Conservation (phyloP, 1,140 invertebrate species). For the Lucilia sericata region DNA sequence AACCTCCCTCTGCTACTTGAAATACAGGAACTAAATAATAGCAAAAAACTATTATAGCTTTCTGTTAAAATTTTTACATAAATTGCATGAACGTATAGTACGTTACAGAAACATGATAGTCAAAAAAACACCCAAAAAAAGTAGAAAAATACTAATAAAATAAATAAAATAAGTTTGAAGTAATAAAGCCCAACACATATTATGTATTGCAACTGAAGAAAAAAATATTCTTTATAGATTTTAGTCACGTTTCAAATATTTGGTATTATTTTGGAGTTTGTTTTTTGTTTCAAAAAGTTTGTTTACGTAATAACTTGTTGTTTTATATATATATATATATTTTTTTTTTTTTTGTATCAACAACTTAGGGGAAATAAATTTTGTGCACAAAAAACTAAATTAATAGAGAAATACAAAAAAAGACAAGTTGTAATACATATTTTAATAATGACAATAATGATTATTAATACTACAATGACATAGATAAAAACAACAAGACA, state of each 20-base stretch:
- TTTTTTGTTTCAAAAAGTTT: not conserved
- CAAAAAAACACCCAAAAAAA: not conserved
- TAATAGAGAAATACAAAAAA: not conserved
- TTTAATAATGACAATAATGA: slow-evolving; percentile 14
- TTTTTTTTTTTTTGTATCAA: no score
- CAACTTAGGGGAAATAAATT: not conserved
- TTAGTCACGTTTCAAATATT: slow-evolving; percentile 13
- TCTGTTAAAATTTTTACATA: not conserved
- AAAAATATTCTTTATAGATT: not conserved
- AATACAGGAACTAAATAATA: no score
- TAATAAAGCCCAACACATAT: not conserved
- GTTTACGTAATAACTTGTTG: slow-evolving; percentile 8
- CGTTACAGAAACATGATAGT: not conserved
- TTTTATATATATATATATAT: no score
- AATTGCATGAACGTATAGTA: not conserved
- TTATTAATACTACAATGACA: slow-evolving; percentile 13
- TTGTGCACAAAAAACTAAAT: not conserved
- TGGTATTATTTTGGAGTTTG: not conserved
- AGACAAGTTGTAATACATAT: slow-evolving; percentile 10
- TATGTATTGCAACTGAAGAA: not conserved
- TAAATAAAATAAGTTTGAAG: not conserved
- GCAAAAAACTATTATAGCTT: no score
- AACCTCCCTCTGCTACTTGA: no score
- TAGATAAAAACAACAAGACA: not conserved
- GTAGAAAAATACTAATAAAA: not conserved